These are phyloP conservation scores for Parambassis ranga DNA, from an alignment of 2,797 vertebrate species.

Conservation along the genomic window DNA sequence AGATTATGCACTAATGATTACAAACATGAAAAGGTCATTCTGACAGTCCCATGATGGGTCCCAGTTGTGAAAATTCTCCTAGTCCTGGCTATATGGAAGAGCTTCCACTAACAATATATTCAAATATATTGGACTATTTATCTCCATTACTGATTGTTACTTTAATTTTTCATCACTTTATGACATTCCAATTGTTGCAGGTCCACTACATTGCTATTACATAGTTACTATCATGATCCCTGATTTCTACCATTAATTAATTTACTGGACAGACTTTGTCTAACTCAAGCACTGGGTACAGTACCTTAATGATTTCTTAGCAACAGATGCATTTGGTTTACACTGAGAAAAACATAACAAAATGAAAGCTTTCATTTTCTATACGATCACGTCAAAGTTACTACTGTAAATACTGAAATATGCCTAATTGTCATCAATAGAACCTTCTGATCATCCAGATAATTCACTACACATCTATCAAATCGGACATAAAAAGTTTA, in stretches of 20 bases:
- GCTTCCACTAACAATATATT: too few relatives aligned
- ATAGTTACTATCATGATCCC: not conserved
- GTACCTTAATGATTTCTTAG: not conserved
- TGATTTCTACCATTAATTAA: constrained; percentile 38
- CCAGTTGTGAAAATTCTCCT: not conserved
- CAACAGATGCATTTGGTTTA: not conserved
- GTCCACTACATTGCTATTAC: not conserved
- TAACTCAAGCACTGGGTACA: not conserved
- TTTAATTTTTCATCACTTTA: too few relatives aligned
- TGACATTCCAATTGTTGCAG: not conserved
- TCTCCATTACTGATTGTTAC: too few relatives aligned
- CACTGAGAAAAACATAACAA: not conserved
- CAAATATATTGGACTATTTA: too few relatives aligned
- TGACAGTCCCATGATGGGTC: too few relatives aligned
- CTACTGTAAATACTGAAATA: too few relatives aligned
- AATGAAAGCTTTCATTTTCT: not conserved
- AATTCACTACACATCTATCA: too few relatives aligned
- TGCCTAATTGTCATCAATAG: too few relatives aligned
- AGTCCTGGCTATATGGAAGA: too few relatives aligned
- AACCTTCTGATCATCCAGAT: too few relatives aligned
- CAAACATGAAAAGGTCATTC: not conserved
- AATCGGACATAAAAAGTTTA: too few relatives aligned
- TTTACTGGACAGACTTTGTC: constrained; percentile 37
- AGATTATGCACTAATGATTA: not conserved
- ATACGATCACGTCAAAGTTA: too few relatives aligned